phyloP scores from a whole-genome alignment of 2,113 vertebrate genomes.

The Porphyrio hochstetteri region DNA sequence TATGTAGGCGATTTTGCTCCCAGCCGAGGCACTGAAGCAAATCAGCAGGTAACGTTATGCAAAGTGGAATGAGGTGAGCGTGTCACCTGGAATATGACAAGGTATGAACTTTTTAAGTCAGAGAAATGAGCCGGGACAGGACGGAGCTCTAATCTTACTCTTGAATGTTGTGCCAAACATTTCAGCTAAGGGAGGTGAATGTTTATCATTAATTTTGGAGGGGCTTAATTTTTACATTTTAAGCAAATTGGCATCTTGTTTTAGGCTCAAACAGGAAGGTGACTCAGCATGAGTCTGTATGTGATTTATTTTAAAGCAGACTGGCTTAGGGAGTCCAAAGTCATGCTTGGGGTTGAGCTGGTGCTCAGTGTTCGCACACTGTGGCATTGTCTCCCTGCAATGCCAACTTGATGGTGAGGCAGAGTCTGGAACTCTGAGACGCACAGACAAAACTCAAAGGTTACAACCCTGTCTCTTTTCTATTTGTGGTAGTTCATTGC shows the following conservation, averaged over 20 bases:
- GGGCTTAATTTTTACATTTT: background rate
- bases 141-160: background rate
- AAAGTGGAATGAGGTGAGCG: background rate
- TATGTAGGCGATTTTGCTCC: background rate
- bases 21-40: background rate
- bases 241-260: background rate
- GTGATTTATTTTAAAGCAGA: background rate
- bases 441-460: background rate
- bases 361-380: background rate
- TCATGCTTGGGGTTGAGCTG: background rate
- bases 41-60: background rate
- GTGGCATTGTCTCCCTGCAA: background rate
- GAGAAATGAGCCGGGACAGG: background rate
- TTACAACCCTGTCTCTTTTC: background rate
- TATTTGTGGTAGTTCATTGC: background rate
- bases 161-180: background rate
- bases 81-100: conserved; percentile 27
- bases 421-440: background rate
- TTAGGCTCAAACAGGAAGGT: background rate
- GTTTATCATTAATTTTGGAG: conserved; percentile 13
- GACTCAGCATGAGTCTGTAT: background rate
- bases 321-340: background rate
- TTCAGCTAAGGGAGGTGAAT: background rate
- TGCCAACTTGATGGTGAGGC: background rate
- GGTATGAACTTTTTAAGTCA: background rate